Evolutionary conservation across 1,140 invertebrate species (phyloP).

Genomic region (Oncopeltus fasciatus): DNA sequence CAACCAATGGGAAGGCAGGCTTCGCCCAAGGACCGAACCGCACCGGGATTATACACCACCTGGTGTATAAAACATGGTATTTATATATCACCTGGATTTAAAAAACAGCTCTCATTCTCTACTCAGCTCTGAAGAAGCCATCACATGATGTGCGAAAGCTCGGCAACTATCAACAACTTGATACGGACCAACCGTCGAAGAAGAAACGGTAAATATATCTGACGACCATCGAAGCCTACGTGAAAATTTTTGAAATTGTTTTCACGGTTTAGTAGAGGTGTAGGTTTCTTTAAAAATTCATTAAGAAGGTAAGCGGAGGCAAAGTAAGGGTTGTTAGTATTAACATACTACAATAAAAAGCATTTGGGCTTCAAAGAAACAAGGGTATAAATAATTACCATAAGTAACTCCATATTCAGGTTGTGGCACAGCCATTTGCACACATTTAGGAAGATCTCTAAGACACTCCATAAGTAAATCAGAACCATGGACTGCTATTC

Average conservation of each 20-base stretch:
- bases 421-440: constrained; percentile 44
- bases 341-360: constrained; percentile 5
- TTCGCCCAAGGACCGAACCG: no score
- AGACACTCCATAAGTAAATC: constrained; percentile 49
- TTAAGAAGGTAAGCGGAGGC: not conserved
- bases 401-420: constrained; percentile 43
- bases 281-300: not conserved
- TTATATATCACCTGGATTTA: no score
- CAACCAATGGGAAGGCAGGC: no score
- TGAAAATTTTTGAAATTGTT: not conserved
- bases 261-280: not conserved
- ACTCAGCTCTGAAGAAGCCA: no score
- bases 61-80: no score
- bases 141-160: no score
- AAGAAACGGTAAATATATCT: not conserved
- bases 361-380: not conserved
- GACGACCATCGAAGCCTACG: not conserved
- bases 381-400: constrained; percentile 36
- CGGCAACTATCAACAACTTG: no score
- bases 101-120: no score
- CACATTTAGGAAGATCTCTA: constrained; percentile 39
- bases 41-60: no score
- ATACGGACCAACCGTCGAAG: no score
- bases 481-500: constrained; percentile 52
- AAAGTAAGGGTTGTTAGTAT: constrained; percentile 7